These are phyloP conservation scores for Aphelocoma coerulescens DNA, from an alignment of 2,113 vertebrate species.

Conservation along the genomic window DNA sequence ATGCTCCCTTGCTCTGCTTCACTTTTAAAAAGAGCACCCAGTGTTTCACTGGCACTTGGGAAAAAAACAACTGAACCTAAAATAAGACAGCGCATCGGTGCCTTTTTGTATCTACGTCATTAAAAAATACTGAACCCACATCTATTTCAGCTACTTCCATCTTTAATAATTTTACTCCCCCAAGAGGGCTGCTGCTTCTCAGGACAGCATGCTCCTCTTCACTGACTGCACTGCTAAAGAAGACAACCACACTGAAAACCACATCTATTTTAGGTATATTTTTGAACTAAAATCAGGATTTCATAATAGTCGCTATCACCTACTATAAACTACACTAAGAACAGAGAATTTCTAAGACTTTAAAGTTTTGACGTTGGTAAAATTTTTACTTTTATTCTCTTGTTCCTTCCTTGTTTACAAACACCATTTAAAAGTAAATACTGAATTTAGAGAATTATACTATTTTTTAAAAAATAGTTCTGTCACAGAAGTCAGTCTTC, in stretches of 20 bases:
- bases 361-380: background rate
- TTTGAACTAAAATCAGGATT: background rate
- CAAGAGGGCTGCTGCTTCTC: background rate
- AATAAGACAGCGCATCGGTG: background rate
- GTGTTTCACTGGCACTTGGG: background rate
- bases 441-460: background rate
- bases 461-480: background rate
- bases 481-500: background rate
- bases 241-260: fast-evolving
- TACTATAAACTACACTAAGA: background rate
- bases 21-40: background rate
- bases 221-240: background rate
- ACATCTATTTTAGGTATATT: background rate
- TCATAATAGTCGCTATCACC: background rate
- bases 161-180: background rate
- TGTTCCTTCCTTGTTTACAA: background rate
- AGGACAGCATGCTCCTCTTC: background rate
- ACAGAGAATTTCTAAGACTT: background rate
- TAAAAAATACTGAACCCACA: background rate
- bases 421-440: background rate
- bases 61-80: background rate
- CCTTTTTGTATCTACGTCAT: background rate
- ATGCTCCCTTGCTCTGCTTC: background rate
- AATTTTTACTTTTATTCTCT: background rate
- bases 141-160: background rate